A percentile compares a stretch with the other conserved stretches of the same genome.
phyloP scores from a whole-genome alignment of 2,888 invertebrate species.

The Penaeus monodon region DNA sequence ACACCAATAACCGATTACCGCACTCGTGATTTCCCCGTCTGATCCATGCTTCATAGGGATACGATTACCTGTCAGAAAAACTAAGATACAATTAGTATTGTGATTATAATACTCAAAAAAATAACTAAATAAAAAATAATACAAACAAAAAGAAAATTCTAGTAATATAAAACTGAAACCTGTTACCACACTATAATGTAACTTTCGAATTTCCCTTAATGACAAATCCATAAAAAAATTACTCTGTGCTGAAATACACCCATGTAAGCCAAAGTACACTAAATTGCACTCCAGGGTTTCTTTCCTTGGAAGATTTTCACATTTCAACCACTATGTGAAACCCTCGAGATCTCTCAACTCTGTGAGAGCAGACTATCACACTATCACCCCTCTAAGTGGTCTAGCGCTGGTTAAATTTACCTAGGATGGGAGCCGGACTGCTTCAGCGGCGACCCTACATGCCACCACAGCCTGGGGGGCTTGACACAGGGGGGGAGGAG shows the following conservation, averaged over 20 bases:
- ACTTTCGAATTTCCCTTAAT: too few relatives aligned
- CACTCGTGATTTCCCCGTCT: slow-evolving; percentile 34
- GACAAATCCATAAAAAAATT: slow-evolving; percentile 1
- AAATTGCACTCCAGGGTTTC: slow-evolving; percentile 37
- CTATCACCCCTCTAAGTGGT: slow-evolving; percentile 39
- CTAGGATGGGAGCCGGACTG: slow-evolving; percentile 44
- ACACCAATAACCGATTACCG: neutral
- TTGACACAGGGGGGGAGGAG: slow-evolving; percentile 60
- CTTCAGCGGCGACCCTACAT: slow-evolving; percentile 42
- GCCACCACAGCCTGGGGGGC: slow-evolving; percentile 60
- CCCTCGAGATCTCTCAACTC: slow-evolving; percentile 40
- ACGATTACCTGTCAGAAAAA: slow-evolving; percentile 60
- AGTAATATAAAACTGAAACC: too few relatives aligned
- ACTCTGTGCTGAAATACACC: slow-evolving; percentile 32
- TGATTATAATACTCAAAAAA: neutral
- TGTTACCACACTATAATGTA: too few relatives aligned
- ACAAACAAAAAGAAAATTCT: too few relatives aligned
- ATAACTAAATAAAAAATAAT: too few relatives aligned
- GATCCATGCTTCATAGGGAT: slow-evolving; percentile 50
- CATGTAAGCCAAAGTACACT: slow-evolving; percentile 38
- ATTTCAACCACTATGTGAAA: slow-evolving; percentile 30
- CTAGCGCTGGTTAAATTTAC: slow-evolving; percentile 49
- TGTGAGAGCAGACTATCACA: slow-evolving; percentile 50
- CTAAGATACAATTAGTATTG: slow-evolving; percentile 54
- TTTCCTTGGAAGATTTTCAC: slow-evolving; percentile 40